Base-by-base conservation (phyloP, 2,797 vertebrate genomes). In the Ptychadena robeensis region DNA sequence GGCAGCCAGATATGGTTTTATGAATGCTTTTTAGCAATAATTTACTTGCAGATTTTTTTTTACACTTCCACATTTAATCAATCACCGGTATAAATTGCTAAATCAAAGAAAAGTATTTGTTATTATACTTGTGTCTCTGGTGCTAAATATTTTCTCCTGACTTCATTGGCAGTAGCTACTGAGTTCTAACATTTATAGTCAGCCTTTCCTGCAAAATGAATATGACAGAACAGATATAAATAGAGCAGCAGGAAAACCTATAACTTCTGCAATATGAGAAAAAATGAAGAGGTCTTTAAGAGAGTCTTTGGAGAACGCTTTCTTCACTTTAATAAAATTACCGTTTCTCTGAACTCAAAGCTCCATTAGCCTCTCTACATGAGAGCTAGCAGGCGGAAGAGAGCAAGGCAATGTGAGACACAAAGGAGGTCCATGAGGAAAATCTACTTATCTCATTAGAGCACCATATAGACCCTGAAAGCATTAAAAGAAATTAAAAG, bases 271-370 rank as follows among this genome's bases (percentile, higher is more conserved):
- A 80, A 64, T 44, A 80, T 27, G 79, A 67, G 44, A 53, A 70
- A 68, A 82, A 59, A 82, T 82, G 64, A 82, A 68, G 80, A 68
- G 71, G 27, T 82, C 32, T 57, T 75, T 82, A 74, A 67, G 31
- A 75, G 72, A 75, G 79, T 66, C 37, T 40, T 74, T 74, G 64
- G 80, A 82, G 44, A 68, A 74, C 30, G 44, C 64, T 82, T 82
- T 69, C 63, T 82, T 75, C 64, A 22, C 79, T 73, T 73, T 82
- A 82, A 75, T 82, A 82, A 82, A 74, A 82, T 82, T 74, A 82
- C 61, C 30, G 48, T 81, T 67, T 66, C 69, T 82, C 40, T 82
- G 40, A 73, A 67, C 71, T 74, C 72, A 59, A 82, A 63, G 63
- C 80, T 74, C 80, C 80, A 82, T 82, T 82, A 82, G 72, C 25